These are phyloP conservation scores for Microctenopoma lineatum DNA, from an alignment of 2,797 vertebrate species.

Conservation along the genomic window DNA sequence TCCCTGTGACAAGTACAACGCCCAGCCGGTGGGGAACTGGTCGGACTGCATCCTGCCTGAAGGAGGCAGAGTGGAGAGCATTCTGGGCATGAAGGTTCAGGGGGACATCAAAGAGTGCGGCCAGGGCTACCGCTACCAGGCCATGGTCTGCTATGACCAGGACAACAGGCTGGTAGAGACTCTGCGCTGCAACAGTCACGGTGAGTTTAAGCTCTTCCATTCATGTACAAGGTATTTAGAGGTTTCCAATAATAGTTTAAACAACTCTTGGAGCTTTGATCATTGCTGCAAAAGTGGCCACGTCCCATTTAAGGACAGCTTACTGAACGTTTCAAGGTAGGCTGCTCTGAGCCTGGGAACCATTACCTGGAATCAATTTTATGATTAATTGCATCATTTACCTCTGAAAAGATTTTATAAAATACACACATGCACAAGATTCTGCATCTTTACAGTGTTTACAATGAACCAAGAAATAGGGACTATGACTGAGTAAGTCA, in stretches of 20 bases:
- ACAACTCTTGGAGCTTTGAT: background rate
- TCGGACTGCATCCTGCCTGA: slow-evolving; percentile 97
- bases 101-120: slow-evolving; percentile 94
- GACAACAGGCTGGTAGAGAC: slow-evolving; percentile 95
- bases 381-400: background rate
- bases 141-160: slow-evolving; percentile 97
- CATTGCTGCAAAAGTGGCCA: background rate
- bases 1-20: slow-evolving; percentile 96
- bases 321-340: background rate
- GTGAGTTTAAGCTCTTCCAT: slow-evolving; percentile 65
- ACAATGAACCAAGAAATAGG: background rate
- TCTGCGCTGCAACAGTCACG: slow-evolving; percentile 94
- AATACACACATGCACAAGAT: background rate
- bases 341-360: background rate
- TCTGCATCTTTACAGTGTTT: background rate
- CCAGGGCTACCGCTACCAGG: slow-evolving; percentile 96
- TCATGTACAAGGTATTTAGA: background rate
- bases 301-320: background rate
- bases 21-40: slow-evolving; percentile 97
- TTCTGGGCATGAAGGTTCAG: slow-evolving; percentile 87
- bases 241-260: background rate
- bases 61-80: slow-evolving; percentile 82
- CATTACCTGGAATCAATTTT: background rate
- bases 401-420: background rate
- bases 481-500: background rate